A percentile compares a stretch with the other conserved stretches of the same genome.
These are phyloP conservation scores for Sebastes reedi DNA, from an alignment of 2,797 vertebrate species.

Conservation along the genomic window DNA sequence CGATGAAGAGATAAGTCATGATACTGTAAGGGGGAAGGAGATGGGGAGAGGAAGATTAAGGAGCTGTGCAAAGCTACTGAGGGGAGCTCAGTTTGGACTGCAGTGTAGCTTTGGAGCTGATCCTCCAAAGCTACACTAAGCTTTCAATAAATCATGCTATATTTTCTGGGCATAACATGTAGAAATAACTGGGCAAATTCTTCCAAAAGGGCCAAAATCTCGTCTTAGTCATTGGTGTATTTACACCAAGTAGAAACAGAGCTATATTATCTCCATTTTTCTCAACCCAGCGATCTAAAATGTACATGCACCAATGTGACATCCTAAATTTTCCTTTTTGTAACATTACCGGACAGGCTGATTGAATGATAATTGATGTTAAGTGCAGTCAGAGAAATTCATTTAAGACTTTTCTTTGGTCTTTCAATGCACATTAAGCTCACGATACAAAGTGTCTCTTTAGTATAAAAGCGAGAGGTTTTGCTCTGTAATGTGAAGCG, in stretches of 20 bases:
- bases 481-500: not conserved
- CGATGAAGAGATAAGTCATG: conserved; percentile 59
- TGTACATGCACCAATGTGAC: not conserved
- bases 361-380: not conserved
- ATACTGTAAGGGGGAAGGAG: conserved; percentile 1
- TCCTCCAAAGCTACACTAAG: conserved; percentile 6
- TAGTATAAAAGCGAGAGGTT: not conserved
- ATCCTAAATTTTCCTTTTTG: not conserved
- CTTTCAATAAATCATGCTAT: not conserved
- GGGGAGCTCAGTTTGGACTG: not conserved
- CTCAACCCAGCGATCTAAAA: not conserved
- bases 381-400: not conserved
- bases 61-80: conserved; percentile 7
- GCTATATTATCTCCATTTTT: not conserved
- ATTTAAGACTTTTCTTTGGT: not conserved
- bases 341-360: not conserved
- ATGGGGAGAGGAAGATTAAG: conserved; percentile 33
- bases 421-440: not conserved
- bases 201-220: not conserved
- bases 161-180: not conserved
- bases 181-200: not conserved
- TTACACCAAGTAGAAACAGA: not conserved
- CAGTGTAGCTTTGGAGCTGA: conserved; percentile 18
- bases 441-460: not conserved
- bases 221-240: not conserved